phyloP scores from a whole-genome alignment of 2,797 vertebrate species.

The Sparus aurata region DNA sequence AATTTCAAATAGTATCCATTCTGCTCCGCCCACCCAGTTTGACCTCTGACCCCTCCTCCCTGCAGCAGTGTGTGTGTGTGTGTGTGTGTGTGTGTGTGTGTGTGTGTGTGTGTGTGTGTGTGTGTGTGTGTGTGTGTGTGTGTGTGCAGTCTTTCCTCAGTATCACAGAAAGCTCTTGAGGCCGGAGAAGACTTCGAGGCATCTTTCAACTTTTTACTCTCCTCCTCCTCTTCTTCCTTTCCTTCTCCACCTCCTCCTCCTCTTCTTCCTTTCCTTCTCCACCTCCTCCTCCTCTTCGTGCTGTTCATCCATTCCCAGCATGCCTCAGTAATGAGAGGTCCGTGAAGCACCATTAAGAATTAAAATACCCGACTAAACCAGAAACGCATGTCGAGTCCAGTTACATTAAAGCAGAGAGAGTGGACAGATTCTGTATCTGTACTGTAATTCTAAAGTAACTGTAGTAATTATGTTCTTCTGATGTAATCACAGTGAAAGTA shows the following conservation, averaged over 20 bases:
- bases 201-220: conserved; percentile 44
- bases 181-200: conserved; percentile 37
- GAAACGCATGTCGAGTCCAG: conserved; percentile 43
- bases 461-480: no score
- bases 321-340: conserved; percentile 92
- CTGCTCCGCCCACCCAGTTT: conserved; percentile 63
- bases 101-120: conserved; percentile 28
- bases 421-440: no score
- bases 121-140: conserved; percentile 26
- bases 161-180: conserved; percentile 48
- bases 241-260: conserved; percentile 1
- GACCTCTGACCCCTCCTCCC: conserved; percentile 63
- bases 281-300: conserved; percentile 18
- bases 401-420: neutral
- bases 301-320: conserved; percentile 71
- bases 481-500: no score
- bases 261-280: conserved; percentile 8
- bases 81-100: conserved; percentile 29
- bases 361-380: conserved; percentile 50
- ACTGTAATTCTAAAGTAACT: no score
- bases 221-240: neutral
- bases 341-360: conserved; percentile 85
- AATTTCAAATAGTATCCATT: conserved; percentile 48
- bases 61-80: conserved; percentile 32
- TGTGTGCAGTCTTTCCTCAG: conserved; percentile 3